phyloP scores from a whole-genome alignment of 2,797 vertebrate species.

The Odontamblyopus rebecca region DNA sequence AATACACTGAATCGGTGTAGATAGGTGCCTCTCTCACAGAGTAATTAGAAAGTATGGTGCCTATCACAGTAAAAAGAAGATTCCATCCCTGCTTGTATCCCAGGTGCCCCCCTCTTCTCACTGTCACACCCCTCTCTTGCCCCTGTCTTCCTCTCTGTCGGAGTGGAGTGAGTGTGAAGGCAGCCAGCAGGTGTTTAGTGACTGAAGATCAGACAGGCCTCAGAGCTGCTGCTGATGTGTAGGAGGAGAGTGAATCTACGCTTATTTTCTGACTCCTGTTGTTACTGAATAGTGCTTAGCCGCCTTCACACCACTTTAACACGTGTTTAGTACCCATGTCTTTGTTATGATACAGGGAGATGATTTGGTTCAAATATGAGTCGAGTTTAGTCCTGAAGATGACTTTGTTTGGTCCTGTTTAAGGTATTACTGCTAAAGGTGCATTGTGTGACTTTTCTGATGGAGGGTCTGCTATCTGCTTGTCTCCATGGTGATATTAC shows the following conservation, averaged over 20 bases:
- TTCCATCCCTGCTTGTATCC: constrained; percentile 29
- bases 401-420: not conserved
- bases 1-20: not conserved
- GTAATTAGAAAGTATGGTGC: not conserved
- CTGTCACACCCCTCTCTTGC: constrained; percentile 47
- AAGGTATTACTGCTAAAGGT: too few species aligned
- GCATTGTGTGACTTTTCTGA: too few species aligned
- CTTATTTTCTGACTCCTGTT: constrained; percentile 60
- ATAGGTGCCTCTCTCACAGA: not conserved
- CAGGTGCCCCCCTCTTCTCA: constrained; percentile 15
- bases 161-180: constrained; percentile 41
- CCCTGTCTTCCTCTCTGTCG: constrained; percentile 38
- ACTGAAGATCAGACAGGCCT: constrained; percentile 65
- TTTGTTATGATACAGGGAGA: not conserved
- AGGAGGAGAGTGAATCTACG: constrained; percentile 57
- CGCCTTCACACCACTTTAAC: constrained; percentile 38
- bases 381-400: not conserved
- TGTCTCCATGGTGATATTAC: too few species aligned
- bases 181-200: constrained; percentile 69
- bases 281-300: constrained; percentile 41
- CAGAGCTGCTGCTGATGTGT: constrained; percentile 61
- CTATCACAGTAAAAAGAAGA: too few species aligned
- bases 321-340: constrained; percentile 26
- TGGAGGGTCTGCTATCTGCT: too few species aligned
- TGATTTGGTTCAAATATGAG: not conserved